Evolutionary conservation across 2,113 vertebrate species (phyloP), one percentile per base, ranked within the genome.

Genomic region (Chascanopsetta lugubris): DNA sequence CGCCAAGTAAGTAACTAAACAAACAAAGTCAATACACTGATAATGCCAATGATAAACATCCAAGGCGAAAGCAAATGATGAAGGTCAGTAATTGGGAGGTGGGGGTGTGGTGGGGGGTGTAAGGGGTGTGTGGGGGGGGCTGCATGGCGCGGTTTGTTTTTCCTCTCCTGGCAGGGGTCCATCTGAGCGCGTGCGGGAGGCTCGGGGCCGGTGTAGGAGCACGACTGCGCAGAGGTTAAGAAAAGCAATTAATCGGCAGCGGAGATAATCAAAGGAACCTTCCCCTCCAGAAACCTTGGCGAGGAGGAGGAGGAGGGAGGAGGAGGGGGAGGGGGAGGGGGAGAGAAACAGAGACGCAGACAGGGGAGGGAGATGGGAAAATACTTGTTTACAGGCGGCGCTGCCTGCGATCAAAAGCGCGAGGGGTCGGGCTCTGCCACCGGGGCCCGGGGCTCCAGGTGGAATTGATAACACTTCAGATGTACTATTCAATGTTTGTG

Each of bases 201-300:
- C 85, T 90, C 71, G 47, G 38, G 80, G 86, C 79, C 74, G 62
- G 77, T 67, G 84, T 76, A 48, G 84, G 87, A 87, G 85, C 86
- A 75, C 81, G 68, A 72, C 71, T 84, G 82, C 74, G 75, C 87
- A 83, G 80, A 86, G 86, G 87, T 88, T 90, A 88, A 88, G 87
- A 90, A 89, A 91, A 91, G 88, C 84, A 91, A 92, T 92, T 91
- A 91, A 91, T 85, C 75, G 66, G 63, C 86, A 51, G 79, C 84
- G 74, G 80, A 84, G 83, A 88, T 89, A 91, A 92, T 92, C 91
- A 91, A 91, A 92, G 80, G 88, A 77, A 87, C 79, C 82, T 82
- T 83, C 85, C 84, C 80, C 85, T 84, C 69, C 69, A 87, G 84
- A 89, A 84, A 76, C 77, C 82, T 83, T 76, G 69, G 79, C 61